Evolutionary conservation across 2,888 invertebrate genomes (phyloP).

Genomic region (Bellardia pandia): DNA sequence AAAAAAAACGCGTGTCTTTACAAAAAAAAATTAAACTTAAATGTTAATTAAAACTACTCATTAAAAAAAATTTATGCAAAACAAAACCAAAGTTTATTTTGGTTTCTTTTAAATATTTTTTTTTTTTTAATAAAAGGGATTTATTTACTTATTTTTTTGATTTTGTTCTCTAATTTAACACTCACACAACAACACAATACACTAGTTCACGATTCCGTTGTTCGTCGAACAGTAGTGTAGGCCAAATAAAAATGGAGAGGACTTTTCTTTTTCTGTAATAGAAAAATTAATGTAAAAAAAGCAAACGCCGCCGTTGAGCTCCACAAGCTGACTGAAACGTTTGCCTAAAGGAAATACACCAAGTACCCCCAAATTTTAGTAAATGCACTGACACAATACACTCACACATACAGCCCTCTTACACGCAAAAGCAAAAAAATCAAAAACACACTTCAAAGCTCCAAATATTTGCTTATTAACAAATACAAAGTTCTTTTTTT

Average conservation of each 20-base stretch:
- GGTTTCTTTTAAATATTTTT: neutral
- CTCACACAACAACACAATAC: conserved; percentile 70
- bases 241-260: conserved; percentile 43
- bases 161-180: conserved; percentile 12
- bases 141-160: conserved; percentile 28
- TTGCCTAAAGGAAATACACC: conserved; percentile 54
- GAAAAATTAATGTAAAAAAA: conserved; percentile 47
- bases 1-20: conserved; percentile 54
- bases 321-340: conserved; percentile 69
- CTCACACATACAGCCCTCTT: neutral
- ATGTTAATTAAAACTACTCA: neutral
- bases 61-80: conserved; percentile 22
- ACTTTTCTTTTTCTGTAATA: conserved; percentile 33
- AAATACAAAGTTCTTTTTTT: too few relatives aligned
- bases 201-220: conserved; percentile 62
- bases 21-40: neutral
- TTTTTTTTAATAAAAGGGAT: neutral
- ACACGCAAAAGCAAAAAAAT: neutral
- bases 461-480: too few relatives aligned
- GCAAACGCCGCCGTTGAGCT: conserved; percentile 70
- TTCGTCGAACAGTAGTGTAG: conserved; percentile 58
- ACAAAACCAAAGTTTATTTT: conserved; percentile 3
- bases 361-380: conserved; percentile 65
- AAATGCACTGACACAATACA: conserved; percentile 17
- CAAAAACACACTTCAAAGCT: neutral